Conservation (phyloP, 2,797 vertebrate species). For the Halcyon badia region DNA sequence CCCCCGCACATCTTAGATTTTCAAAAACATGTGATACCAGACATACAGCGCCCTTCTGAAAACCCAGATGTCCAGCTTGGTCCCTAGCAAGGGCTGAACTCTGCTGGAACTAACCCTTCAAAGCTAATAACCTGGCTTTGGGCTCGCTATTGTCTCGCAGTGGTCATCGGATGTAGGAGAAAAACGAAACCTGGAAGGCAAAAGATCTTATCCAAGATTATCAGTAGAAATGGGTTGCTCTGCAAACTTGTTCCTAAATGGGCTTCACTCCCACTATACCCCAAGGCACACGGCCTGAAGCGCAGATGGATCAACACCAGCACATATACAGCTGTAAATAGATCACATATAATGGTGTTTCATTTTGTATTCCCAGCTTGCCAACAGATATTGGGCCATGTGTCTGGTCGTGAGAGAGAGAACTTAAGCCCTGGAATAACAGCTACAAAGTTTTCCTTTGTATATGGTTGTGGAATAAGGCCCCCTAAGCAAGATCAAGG, state of each 20-base stretch:
- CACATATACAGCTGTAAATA: not conserved
- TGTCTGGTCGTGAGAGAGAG: not conserved
- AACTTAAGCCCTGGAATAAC: conserved; percentile 15
- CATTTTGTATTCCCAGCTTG: conserved; percentile 29
- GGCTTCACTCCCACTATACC: not conserved
- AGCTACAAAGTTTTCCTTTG: not conserved
- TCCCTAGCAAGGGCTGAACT: not conserved
- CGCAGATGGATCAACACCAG: not conserved
- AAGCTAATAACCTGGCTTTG: not conserved
- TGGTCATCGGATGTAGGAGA: not conserved
- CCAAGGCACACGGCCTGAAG: not conserved
- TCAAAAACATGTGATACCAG: not conserved
- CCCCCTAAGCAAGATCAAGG: not conserved
- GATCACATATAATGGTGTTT: not conserved
- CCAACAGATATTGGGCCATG: not conserved
- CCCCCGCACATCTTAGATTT: not conserved
- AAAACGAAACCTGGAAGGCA: not conserved
- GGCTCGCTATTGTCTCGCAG: not conserved
- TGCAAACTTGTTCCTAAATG: not conserved
- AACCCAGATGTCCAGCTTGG: not conserved
- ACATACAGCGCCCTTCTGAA: rapidly evolving
- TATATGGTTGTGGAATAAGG: not conserved
- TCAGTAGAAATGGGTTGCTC: not conserved
- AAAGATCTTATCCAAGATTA: not conserved
- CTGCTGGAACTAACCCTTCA: not conserved